Evolutionary conservation across 2,113 vertebrate species (phyloP).

Genomic region (Probosciger aterrimus): DNA sequence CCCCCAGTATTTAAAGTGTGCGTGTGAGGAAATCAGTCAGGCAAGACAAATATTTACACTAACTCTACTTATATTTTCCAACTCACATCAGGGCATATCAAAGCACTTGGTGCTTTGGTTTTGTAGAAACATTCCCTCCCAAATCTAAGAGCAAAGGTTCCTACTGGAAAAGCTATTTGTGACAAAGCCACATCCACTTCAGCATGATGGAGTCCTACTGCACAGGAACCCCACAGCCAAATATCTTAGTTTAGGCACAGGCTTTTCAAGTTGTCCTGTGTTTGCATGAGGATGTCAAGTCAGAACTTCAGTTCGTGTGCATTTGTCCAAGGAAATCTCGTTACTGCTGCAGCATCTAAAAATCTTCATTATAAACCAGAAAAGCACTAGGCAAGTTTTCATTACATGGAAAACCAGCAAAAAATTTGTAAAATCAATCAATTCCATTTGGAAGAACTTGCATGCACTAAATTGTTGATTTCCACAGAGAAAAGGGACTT

Average conservation of each 20-base stretch:
- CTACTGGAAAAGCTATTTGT: background rate
- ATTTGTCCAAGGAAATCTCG: background rate
- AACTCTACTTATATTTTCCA: background rate
- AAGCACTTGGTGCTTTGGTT: background rate
- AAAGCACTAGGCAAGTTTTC: background rate
- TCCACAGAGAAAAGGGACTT: background rate
- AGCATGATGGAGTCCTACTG: background rate
- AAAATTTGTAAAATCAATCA: background rate
- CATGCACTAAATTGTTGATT: background rate
- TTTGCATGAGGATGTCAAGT: background rate
- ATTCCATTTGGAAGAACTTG: background rate
- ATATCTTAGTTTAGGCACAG: background rate
- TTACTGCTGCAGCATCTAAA: background rate
- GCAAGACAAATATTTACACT: background rate
- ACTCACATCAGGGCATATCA: background rate
- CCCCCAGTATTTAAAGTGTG: background rate
- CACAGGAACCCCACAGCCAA: background rate
- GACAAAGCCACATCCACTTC: background rate
- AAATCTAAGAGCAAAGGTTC: background rate
- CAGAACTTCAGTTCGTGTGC: background rate
- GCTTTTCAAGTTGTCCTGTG: background rate
- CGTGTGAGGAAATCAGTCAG: background rate
- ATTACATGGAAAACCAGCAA: background rate
- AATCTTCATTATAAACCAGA: background rate
- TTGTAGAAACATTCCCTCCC: background rate